These are phyloP conservation scores for Oryzaephilus surinamensis DNA, from an alignment of 1,140 invertebrate genomes.

Conservation along the genomic window DNA sequence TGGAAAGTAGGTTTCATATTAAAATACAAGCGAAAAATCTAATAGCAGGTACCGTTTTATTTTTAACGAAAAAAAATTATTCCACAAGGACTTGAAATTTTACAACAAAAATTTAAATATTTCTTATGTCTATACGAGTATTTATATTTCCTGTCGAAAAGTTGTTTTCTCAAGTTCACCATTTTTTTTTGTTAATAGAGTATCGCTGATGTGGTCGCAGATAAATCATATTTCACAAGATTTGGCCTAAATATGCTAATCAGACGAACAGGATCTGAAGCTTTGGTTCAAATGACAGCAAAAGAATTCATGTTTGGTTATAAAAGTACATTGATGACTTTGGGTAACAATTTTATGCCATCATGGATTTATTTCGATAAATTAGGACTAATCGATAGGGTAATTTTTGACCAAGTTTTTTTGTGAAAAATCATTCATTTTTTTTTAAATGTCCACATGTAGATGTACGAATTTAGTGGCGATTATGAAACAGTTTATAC, in stretches of 20 bases:
- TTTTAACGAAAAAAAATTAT: no score
- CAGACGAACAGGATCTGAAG: slow-evolving; percentile 50
- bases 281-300: slow-evolving; percentile 64
- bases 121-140: no score
- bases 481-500: slow-evolving; percentile 73
- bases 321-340: slow-evolving; percentile 55
- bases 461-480: slow-evolving; percentile 80
- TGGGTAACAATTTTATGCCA: slow-evolving; percentile 66
- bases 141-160: background rate
- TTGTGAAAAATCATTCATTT: background rate
- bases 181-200: slow-evolving; percentile 47
- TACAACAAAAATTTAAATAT: no score
- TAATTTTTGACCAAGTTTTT: slow-evolving; percentile 42
- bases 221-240: slow-evolving; percentile 48
- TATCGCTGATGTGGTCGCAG: slow-evolving; percentile 61
- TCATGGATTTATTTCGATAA: slow-evolving; percentile 74
- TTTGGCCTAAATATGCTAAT: slow-evolving; percentile 60
- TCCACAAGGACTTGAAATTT: no score
- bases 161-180: background rate
- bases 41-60: no score
- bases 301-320: slow-evolving; percentile 79
- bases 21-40: background rate
- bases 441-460: slow-evolving; percentile 13
- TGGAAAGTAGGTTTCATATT: no score
- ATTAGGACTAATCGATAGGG: slow-evolving; percentile 70